Evolutionary conservation across 2,888 invertebrate genomes (phyloP).

Genomic region (Atrina japonica): DNA sequence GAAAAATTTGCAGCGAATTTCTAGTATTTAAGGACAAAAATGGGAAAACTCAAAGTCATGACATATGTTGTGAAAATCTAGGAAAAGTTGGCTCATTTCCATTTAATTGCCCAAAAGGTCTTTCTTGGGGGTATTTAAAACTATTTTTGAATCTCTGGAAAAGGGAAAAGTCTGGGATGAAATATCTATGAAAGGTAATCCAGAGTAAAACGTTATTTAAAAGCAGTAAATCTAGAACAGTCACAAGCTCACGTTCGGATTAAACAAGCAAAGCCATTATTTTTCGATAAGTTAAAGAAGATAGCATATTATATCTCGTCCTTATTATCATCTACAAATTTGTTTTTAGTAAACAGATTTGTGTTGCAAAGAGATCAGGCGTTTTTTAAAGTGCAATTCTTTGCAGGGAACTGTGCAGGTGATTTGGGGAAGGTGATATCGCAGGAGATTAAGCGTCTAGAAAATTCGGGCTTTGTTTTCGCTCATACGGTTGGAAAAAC

Average conservation of each 20-base stretch:
- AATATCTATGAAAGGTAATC: constrained; percentile 21
- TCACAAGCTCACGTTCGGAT: constrained; percentile 12
- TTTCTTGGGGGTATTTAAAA: constrained; percentile 16
- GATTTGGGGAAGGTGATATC: constrained; percentile 17
- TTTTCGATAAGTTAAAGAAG: constrained; percentile 8
- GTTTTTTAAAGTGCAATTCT: constrained; percentile 40
- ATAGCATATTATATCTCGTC: constrained; percentile 2
- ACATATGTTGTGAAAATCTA: background rate
- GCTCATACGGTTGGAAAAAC: constrained; percentile 34
- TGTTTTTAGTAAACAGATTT: constrained; percentile 12
- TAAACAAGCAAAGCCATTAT: constrained; percentile 27
- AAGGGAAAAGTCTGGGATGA: constrained; percentile 22
- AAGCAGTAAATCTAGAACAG: constrained; percentile 32
- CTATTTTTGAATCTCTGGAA: constrained; percentile 17
- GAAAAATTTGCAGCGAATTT: constrained; percentile 10
- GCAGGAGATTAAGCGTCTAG: constrained; percentile 31
- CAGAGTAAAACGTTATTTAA: constrained; percentile 21
- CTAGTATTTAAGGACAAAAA: constrained; percentile 15
- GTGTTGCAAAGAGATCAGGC: constrained; percentile 29
- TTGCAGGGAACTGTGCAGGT: constrained; percentile 34
- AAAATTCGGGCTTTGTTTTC: constrained; percentile 21
- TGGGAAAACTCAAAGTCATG: constrained; percentile 23
- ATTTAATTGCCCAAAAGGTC: constrained; percentile 11
- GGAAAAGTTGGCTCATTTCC: background rate
- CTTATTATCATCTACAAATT: background rate